Conservation (phyloP, 2,888 invertebrate species). For the Liopterus haemorrhoidalis region DNA sequence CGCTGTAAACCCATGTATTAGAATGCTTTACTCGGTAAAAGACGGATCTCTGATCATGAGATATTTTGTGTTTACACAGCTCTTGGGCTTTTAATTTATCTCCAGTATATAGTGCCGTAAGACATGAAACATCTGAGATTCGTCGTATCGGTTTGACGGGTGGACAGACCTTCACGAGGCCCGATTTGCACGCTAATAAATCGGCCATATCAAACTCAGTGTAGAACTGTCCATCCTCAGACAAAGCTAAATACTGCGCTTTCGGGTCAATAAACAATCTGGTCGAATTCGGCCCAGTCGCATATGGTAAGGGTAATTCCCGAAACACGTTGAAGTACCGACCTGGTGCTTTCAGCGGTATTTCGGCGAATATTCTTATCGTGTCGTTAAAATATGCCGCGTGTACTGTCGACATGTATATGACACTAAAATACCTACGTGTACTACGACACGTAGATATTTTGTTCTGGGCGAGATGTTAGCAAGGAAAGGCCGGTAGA, state of each 20-base stretch:
- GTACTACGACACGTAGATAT: slow-evolving; percentile 3
- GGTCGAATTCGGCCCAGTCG: background rate
- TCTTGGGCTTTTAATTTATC: background rate
- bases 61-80: slow-evolving; percentile 3
- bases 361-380: slow-evolving; percentile 6
- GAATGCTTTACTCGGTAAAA: slow-evolving; percentile 1
- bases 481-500: slow-evolving; percentile 2
- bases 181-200: background rate
- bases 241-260: background rate
- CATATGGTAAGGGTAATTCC: background rate
- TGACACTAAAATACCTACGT: no score
- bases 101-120: slow-evolving; percentile 3
- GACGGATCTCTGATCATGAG: background rate
- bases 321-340: slow-evolving; percentile 4
- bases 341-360: slow-evolving; percentile 3
- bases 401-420: background rate
- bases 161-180: slow-evolving; percentile 4
- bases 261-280: slow-evolving; percentile 3
- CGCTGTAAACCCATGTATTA: slow-evolving; percentile 7
- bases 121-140: slow-evolving; percentile 4
- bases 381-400: slow-evolving; percentile 2
- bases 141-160: slow-evolving; percentile 1
- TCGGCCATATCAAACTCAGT: background rate
- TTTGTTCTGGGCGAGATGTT: background rate
- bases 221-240: slow-evolving; percentile 8